These are phyloP conservation scores for Icerya purchasi DNA, from an alignment of 2,888 invertebrate genomes.

Conservation along the genomic window DNA sequence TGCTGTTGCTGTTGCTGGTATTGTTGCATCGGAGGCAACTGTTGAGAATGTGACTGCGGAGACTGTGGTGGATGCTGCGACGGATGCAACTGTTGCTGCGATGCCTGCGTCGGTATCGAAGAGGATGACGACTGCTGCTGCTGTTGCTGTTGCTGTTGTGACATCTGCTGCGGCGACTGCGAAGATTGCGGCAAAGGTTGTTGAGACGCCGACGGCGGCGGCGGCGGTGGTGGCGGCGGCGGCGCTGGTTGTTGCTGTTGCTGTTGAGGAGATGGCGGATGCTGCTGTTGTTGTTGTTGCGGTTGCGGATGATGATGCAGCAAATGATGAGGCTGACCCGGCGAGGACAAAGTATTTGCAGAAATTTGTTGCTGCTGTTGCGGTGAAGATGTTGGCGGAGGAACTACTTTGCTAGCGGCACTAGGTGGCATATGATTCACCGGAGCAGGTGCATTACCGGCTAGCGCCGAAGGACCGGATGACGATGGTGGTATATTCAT, in stretches of 20 bases:
- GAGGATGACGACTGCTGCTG: constrained; percentile 8
- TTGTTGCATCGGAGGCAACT: constrained; percentile 14
- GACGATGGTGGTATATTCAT: constrained; percentile 8
- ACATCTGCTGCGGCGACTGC: constrained; percentile 14
- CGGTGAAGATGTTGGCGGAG: constrained; percentile 16
- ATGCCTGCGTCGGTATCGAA: constrained; percentile 2
- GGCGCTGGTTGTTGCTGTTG: constrained; percentile 2
- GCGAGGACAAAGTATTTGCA: constrained; percentile 4
- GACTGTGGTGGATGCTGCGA: constrained; percentile 13
- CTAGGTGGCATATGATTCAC: constrained; percentile 2
- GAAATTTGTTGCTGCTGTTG: constrained; percentile 15
- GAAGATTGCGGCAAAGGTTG: constrained; percentile 12
- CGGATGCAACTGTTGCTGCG: constrained; percentile 13
- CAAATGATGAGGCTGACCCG: background rate
- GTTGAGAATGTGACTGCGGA: constrained; percentile 11
- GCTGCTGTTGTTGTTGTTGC: constrained; percentile 17
- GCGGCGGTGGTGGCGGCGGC: constrained; percentile 22
- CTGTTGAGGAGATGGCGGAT: constrained; percentile 26
- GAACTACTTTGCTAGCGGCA: constrained; percentile 15
- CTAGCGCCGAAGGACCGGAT: constrained; percentile 6
- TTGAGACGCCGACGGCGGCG: background rate
- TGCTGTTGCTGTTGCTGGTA: constrained; percentile 20
- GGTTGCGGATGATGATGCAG: constrained; percentile 5
- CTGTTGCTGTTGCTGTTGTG: constrained; percentile 8
- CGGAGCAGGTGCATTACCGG: constrained; percentile 4